Evolutionary conservation across 2,113 vertebrate species (phyloP).

Genomic region (Hemibagrus wyckioides): DNA sequence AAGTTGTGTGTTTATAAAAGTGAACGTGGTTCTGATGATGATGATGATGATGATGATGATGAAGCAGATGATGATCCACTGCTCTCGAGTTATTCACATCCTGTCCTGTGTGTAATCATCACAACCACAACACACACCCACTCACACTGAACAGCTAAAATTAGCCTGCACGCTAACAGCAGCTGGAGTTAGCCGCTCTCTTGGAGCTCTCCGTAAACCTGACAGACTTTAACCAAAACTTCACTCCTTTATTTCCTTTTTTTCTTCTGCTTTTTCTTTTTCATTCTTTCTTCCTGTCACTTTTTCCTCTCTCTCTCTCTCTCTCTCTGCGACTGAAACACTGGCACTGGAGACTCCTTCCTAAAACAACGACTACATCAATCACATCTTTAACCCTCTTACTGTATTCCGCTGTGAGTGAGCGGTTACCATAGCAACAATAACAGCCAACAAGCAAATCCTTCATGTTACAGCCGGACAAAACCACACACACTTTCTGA

Average conservation of each 20-base stretch:
- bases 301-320: neutral
- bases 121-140: slow-evolving; percentile 2
- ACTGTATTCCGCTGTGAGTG: neutral
- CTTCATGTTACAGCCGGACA: neutral
- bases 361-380: neutral
- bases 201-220: neutral
- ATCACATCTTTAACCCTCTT: no score
- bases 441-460: neutral
- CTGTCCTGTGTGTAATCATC: neutral
- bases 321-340: neutral
- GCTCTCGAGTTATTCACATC: neutral
- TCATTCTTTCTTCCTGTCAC: neutral
- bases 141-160: neutral
- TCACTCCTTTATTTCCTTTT: no score
- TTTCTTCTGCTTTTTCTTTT: neutral
- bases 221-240: no score
- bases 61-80: neutral
- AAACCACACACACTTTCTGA: neutral
- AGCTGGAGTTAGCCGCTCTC: neutral
- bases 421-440: neutral
- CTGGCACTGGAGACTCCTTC: neutral
- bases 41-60: neutral
- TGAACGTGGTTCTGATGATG: no score
- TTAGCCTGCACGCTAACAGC: neutral
- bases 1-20: neutral